Evolutionary conservation across 35 echinoderm and acorn worm species (phyloP).

Genomic region (Stichopus chloronotus): DNA sequence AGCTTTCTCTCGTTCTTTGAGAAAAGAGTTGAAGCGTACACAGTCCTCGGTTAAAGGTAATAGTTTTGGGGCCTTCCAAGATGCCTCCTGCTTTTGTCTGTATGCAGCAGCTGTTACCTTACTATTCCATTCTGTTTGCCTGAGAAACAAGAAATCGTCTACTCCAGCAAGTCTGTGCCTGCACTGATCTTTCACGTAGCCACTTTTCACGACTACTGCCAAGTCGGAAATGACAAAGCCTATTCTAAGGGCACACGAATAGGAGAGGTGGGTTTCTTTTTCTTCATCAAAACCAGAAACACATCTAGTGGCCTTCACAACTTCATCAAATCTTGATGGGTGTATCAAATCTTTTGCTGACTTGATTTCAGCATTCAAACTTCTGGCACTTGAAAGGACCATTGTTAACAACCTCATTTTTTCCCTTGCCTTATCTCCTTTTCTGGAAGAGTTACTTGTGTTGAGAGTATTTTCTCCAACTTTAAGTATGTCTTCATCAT

Average conservation of each 20-base stretch:
- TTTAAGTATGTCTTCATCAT: constrained; percentile 15
- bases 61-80: constrained; percentile 8
- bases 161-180: constrained; percentile 16
- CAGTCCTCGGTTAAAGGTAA: constrained; percentile 55
- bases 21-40: neutral
- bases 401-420: constrained; percentile 10
- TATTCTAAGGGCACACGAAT: constrained; percentile 49
- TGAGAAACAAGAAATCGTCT: constrained; percentile 24
- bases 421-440: constrained; percentile 13
- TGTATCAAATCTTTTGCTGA: constrained; percentile 24
- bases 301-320: neutral
- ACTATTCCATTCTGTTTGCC: constrained; percentile 30
- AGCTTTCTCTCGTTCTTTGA: neutral
- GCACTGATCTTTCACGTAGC: neutral
- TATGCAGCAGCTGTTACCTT: constrained; percentile 34
- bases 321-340: constrained; percentile 34
- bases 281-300: constrained; percentile 52
- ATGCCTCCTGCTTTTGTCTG: constrained; percentile 22
- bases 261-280: constrained; percentile 20
- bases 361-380: neutral
- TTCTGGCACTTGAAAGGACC: neutral
- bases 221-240: constrained; percentile 26
- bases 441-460: constrained; percentile 10
- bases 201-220: neutral
- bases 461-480: constrained; percentile 27